These are phyloP conservation scores for Gopherus flavomarginatus DNA, from an alignment of 2,113 vertebrate genomes.

Conservation along the genomic window DNA sequence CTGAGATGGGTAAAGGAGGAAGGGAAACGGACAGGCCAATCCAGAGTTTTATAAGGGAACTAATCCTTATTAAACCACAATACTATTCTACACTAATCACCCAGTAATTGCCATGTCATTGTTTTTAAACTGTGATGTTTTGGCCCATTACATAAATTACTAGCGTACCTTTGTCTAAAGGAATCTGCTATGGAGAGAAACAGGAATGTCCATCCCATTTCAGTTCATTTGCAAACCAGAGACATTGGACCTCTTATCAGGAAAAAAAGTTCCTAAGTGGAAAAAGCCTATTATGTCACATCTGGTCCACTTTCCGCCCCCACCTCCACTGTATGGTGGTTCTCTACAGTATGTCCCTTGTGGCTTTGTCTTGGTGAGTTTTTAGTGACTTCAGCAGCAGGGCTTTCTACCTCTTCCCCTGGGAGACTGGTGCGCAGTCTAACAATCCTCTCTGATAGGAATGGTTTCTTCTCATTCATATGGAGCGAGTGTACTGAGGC, in stretches of 20 bases:
- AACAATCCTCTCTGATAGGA: background rate
- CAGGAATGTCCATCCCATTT: background rate
- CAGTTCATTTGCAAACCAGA: rapidly evolving
- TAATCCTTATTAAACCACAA: background rate
- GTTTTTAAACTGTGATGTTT: background rate
- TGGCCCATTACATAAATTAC: background rate
- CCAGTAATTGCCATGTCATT: background rate
- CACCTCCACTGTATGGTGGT: background rate
- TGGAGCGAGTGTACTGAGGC: background rate
- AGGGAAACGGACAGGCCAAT: rapidly evolving
- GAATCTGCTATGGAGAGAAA: background rate
- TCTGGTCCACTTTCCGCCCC: background rate
- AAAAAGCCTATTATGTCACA: background rate
- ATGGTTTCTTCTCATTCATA: background rate
- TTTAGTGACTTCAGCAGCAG: background rate
- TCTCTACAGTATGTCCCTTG: rapidly evolving
- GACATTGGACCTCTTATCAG: background rate
- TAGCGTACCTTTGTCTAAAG: rapidly evolving
- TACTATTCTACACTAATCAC: background rate
- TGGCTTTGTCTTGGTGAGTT: background rate
- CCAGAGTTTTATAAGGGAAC: too few species aligned
- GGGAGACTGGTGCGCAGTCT: background rate
- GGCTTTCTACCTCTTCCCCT: background rate
- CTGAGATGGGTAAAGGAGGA: background rate
- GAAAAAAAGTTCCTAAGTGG: background rate